Percentiles rank a stretch among this genome's conserved stretches.
These are phyloP conservation scores for Esperia sulphurella DNA, from an alignment of 2,888 invertebrate genomes.

Conservation along the genomic window DNA sequence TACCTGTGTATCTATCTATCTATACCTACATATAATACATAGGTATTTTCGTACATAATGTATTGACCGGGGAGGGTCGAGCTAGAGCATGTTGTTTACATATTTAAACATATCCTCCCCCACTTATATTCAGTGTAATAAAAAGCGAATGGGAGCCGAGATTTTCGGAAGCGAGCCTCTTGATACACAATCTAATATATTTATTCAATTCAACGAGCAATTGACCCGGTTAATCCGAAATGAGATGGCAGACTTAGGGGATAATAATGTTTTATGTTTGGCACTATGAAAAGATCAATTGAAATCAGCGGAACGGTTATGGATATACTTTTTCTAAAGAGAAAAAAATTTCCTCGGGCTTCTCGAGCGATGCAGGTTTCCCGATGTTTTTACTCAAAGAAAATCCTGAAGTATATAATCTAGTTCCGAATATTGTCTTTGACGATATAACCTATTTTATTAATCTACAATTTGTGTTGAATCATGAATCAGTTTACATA, in stretches of 20 bases:
- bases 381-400: neutral
- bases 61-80: conserved; percentile 5
- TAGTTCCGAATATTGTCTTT: no score
- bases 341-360: neutral
- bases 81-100: conserved; percentile 8
- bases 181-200: conserved; percentile 8
- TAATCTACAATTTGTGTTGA: no score
- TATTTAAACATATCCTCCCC: conserved; percentile 9
- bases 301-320: conserved; percentile 1
- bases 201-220: conserved; percentile 8
- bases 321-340: neutral
- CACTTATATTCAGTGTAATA: conserved; percentile 8
- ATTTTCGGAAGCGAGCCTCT: conserved; percentile 4
- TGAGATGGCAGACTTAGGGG: neutral
- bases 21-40: neutral
- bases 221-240: conserved; percentile 11
- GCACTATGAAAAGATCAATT: conserved; percentile 5
- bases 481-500: no score
- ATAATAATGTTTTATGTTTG: conserved; percentile 2
- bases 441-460: no score
- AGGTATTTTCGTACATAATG: neutral
- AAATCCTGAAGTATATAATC: no score
- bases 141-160: conserved; percentile 8
- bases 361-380: neutral
- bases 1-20: no score